Conservation (phyloP, 2,797 vertebrate genomes). For the Tragelaphus oryx region DNA sequence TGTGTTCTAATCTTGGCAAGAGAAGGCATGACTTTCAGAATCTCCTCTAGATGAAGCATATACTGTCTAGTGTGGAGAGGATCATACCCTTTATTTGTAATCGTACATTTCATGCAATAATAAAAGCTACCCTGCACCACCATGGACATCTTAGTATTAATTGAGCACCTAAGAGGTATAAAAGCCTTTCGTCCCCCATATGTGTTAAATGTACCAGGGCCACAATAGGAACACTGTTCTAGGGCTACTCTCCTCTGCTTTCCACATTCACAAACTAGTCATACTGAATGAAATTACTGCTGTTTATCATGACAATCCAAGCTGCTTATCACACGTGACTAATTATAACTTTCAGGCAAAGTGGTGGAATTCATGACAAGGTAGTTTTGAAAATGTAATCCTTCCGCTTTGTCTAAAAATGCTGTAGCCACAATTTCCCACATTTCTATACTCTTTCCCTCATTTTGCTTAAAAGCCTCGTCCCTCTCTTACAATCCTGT, state of each 20-base stretch:
- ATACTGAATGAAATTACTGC: background rate
- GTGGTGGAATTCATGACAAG: background rate
- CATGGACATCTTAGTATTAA: background rate
- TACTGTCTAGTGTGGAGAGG: background rate
- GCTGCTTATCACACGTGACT: background rate
- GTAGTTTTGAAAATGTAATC: background rate
- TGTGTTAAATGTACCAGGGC: background rate
- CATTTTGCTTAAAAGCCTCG: slow-evolving; percentile 15
- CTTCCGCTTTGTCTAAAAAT: background rate
- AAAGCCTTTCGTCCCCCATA: background rate
- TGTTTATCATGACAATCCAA: background rate
- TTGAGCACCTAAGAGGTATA: background rate
- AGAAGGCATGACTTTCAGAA: background rate
- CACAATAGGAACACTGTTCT: background rate
- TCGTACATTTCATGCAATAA: background rate
- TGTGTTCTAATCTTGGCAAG: background rate
- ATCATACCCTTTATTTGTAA: background rate
- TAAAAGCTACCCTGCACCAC: background rate
- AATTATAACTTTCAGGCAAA: slow-evolving; percentile 13
- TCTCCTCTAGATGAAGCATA: background rate
- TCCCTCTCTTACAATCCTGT: background rate
- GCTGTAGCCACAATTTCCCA: background rate
- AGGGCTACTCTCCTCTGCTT: background rate
- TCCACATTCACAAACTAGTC: background rate
- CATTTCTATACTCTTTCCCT: background rate